Base-by-base conservation (phyloP, 2,797 vertebrate species). In the Euphonia xanthogaster region DNA sequence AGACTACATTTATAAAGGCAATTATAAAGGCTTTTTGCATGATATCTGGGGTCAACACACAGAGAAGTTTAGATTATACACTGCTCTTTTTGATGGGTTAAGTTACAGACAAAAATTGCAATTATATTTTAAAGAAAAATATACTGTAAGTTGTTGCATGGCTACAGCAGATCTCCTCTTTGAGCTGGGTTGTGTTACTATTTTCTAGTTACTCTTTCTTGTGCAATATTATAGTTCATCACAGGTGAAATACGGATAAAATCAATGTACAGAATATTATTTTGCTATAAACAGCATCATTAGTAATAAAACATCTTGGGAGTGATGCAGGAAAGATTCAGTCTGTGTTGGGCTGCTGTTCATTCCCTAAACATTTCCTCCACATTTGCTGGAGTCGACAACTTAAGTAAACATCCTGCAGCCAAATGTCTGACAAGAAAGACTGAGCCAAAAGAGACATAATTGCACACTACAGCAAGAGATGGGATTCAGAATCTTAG, bases 241-340 rank as follows among this genome's bases (percentile, higher is more conserved):
- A 93, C 5, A 18, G 95, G 78, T 76, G 91, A 95, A 96, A 92
- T 55, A 96, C 2, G n/a, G 96, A 95, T 96, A 93, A 97, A 98
- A 97, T 94, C 95, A 80, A 94, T 77, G 94, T 76, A 94, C 65
- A 97, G 94, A 89, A 80, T 87, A 97, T 94, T 96, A 94, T 71
- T 93, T 82, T 80, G 66, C 81, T 88, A 88, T 85, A 58, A 94
- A 96, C 86, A 97, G 78, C 90, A 77, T 92, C 84, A 67, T 75
- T 94, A 97, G 71, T 84, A 94, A 93, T 84, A 94, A 96, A 95
- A 89, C 12, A 31, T 45, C 62, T 84, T 21, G 61, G 54, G 95
- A 97, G 94, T 47, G 72, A 63, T 84, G 76, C 88, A 85, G 57
- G 74, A 86, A 81, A 53, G 67, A 75, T 62, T 83, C 70, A 58